Conservation (phyloP, 2,113 vertebrate species). For the Aphyosemion australe region DNA sequence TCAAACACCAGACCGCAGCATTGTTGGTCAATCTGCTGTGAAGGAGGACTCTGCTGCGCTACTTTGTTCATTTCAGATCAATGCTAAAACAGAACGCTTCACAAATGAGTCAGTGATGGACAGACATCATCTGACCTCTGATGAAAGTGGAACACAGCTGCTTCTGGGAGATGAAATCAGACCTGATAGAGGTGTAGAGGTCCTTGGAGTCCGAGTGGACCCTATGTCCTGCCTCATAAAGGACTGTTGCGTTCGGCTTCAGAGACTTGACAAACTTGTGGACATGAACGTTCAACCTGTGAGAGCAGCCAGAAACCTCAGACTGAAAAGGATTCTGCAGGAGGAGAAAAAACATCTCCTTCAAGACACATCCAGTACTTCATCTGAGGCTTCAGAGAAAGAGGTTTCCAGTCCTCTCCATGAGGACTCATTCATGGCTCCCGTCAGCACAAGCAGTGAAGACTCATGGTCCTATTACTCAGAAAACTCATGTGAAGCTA, state of each 20-base stretch:
- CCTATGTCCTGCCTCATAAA: not conserved
- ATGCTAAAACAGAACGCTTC: not conserved
- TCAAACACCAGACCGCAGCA: not conserved
- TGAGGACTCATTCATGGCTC: constrained; percentile 11
- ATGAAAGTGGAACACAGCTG: not conserved
- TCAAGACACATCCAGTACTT: not conserved
- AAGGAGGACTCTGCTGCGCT: not conserved
- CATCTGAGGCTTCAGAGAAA: not conserved
- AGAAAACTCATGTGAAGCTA: not conserved
- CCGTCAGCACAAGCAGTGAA: constrained; percentile 32
- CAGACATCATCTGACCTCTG: not conserved
- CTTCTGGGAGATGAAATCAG: not conserved
- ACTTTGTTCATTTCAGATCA: no score
- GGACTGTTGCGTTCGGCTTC: constrained; percentile 21
- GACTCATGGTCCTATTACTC: constrained; percentile 61
- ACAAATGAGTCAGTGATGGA: not conserved
- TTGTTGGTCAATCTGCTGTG: not conserved
- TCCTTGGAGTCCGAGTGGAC: not conserved
- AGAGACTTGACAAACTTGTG: constrained; percentile 1
- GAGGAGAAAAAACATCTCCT: constrained; percentile 26
- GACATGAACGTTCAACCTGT: constrained; percentile 7
- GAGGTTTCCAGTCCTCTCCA: not conserved
- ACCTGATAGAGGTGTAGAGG: not conserved
- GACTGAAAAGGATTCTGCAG: constrained; percentile 47
- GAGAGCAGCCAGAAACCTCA: constrained; percentile 51